These are phyloP conservation scores for Papilio xuthus DNA, from an alignment of 1,140 invertebrate species.

Conservation along the genomic window DNA sequence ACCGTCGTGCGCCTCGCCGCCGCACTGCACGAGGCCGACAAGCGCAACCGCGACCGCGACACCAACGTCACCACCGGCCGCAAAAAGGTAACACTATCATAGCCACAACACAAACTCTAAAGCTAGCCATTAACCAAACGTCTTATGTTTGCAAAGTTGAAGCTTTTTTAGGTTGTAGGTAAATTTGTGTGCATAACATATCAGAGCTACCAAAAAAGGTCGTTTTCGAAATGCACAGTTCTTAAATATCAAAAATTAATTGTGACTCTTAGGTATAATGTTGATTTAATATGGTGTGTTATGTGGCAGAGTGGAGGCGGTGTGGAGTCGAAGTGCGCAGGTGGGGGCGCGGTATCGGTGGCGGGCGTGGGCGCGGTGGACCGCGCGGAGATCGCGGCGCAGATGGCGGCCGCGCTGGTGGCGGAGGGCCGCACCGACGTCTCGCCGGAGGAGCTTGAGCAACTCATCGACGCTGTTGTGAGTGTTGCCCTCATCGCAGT, in stretches of 20 bases:
- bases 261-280: not conserved
- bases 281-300: not conserved
- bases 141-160: too few relatives aligned
- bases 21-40: slow-evolving; percentile 84
- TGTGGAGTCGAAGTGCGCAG: not conserved
- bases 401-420: slow-evolving; percentile 88
- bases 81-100: too few relatives aligned
- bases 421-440: slow-evolving; percentile 90
- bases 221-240: too few relatives aligned
- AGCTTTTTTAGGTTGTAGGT: too few relatives aligned
- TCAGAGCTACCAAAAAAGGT: too few relatives aligned
- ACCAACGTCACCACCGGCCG: too few relatives aligned
- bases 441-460: slow-evolving; percentile 88
- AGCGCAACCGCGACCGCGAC: slow-evolving; percentile 43
- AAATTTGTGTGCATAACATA: too few relatives aligned
- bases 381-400: slow-evolving; percentile 87
- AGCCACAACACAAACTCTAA: too few relatives aligned
- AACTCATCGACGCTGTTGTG: slow-evolving; percentile 88
- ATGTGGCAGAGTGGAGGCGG: slow-evolving; percentile 30
- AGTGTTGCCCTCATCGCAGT: not conserved
- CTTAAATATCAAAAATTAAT: too few relatives aligned
- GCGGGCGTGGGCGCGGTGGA: slow-evolving; percentile 86
- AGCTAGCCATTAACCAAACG: too few relatives aligned
- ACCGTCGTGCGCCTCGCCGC: slow-evolving; percentile 86
- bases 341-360: slow-evolving; percentile 68